Base-by-base conservation (phyloP, 2,797 vertebrate genomes). In the Odontamblyopus lacepedii region DNA sequence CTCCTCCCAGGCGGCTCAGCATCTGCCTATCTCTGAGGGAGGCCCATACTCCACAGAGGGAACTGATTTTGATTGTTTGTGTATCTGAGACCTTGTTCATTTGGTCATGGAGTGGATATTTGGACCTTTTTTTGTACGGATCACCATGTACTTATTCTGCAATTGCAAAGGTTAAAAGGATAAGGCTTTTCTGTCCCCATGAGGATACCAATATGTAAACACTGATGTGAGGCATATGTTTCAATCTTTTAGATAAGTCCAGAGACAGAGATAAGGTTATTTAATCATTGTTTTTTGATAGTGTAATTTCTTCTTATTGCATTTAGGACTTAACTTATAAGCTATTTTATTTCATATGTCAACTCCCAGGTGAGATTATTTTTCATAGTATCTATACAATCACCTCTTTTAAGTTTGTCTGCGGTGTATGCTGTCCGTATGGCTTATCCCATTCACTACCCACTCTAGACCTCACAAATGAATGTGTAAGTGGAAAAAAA, bases 211-310 rank as follows among this genome's bases (percentile, higher is more conserved):
- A 27, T 48, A 63, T 63, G 35, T 63, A 19, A 41, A 63, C 62
- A 41, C 11, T 63, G 62, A 63, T 41, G 35, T 48, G 41, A 16
- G 15, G 23, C 38, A 38, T 4, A 9, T 11, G 23, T 57, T 57
- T 57, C 4, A 26, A 26, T 57, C 23, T 26, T 57, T 57, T 57
- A 57, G 55, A 57, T 57, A 12, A 57, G 9, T 57, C 55, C 23
- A 57, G 55, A 26, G 23, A 57, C 12, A 57, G 26, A 23, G 19
- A 63, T 65, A 27, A 27, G 11, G 12, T 4, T 11, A 65, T 13
- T 27, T 48, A 65, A 27, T 65, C 63, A 48, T 64, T 48, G 41
- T 65, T 65, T 65, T 65, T 26, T 6, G 41, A 65, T 41, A 63
- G 12, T 63, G 23, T 23, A 65, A 65, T 48, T 65, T 65, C n/a